Conservation (phyloP, 2,113 vertebrate species). For the Lanius collurio region DNA sequence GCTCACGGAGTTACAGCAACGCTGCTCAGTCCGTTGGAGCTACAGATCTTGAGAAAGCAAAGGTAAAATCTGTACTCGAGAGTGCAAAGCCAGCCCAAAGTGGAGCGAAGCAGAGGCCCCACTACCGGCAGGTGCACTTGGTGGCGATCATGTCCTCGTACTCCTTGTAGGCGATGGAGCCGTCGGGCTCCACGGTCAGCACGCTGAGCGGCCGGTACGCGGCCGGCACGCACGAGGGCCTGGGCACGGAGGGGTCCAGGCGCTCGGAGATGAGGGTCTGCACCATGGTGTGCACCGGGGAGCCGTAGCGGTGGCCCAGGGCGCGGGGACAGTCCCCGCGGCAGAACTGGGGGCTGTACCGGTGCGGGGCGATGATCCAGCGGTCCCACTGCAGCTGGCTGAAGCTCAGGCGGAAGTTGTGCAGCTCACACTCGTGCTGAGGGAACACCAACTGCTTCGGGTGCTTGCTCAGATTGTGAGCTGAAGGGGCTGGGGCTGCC, state of each 20-base stretch:
- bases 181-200: slow-evolving; percentile 86
- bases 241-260: slow-evolving; percentile 83
- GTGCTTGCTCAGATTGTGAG: slow-evolving; percentile 75
- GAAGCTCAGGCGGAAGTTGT: slow-evolving; percentile 88
- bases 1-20: background rate
- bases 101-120: fast-evolving
- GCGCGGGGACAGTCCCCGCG: slow-evolving; percentile 86
- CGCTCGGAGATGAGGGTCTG: slow-evolving; percentile 92
- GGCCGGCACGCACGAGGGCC: slow-evolving; percentile 90
- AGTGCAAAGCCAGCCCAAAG: fast-evolving
- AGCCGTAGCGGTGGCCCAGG: slow-evolving; percentile 87
- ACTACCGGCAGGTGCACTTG: slow-evolving; percentile 89
- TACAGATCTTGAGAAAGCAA: fast-evolving
- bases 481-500: background rate
- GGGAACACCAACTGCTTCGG: slow-evolving; percentile 74
- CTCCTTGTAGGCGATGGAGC: slow-evolving; percentile 91
- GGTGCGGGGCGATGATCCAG: slow-evolving; percentile 91
- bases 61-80: fast-evolving
- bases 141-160: slow-evolving; percentile 95
- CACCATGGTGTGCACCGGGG: slow-evolving; percentile 90
- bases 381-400: slow-evolving; percentile 90
- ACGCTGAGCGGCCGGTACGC: slow-evolving; percentile 90
- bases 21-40: fast-evolving
- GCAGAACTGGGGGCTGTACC: slow-evolving; percentile 94
- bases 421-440: slow-evolving; percentile 87